Percentiles rank a stretch among this genome's conserved stretches.
Conservation (phyloP, 1,140 invertebrate genomes). For the Colletes latitarsis region DNA sequence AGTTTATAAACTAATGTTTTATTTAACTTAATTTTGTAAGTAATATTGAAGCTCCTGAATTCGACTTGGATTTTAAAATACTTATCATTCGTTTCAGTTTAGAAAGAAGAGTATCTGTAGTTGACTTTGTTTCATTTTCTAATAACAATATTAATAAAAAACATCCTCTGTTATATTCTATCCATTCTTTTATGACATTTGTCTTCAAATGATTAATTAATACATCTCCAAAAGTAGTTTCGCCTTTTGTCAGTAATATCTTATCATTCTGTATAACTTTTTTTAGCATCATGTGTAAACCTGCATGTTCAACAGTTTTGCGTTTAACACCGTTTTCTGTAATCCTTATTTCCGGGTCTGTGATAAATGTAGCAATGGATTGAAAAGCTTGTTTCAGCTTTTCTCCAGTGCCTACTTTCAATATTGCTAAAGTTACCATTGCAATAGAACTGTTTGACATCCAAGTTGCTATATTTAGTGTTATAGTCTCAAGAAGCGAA, state of each 20-base stretch:
- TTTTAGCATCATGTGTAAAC: conserved; percentile 90
- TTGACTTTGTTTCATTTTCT: conserved; percentile 75
- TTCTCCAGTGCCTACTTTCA: conserved; percentile 82
- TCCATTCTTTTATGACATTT: conserved; percentile 80
- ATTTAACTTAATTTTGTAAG: conserved; percentile 77
- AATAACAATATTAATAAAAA: conserved; percentile 83
- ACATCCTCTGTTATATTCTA: conserved; percentile 83
- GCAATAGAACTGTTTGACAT: conserved; percentile 86
- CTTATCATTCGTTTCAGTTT: conserved; percentile 59
- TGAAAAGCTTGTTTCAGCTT: conserved; percentile 75
- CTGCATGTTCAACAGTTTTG: conserved; percentile 89
- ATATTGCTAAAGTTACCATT: conserved; percentile 86
- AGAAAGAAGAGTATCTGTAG: conserved; percentile 20
- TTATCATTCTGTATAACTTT: conserved; percentile 88
- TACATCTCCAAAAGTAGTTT: conserved; percentile 78
- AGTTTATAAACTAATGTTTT: conserved; percentile 1
- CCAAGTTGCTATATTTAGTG: conserved; percentile 85
- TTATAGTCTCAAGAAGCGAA: conserved; percentile 84
- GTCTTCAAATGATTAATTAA: conserved; percentile 77
- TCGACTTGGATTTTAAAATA: conserved; percentile 74
- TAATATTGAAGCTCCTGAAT: conserved; percentile 81
- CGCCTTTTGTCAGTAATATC: conserved; percentile 68
- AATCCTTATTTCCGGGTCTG: conserved; percentile 76
- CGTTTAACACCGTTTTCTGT: conserved; percentile 79
- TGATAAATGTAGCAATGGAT: conserved; percentile 79